Percentiles rank a stretch among this genome's conserved stretches.
These are phyloP conservation scores for Luidia sarsii DNA, from an alignment of 53 echinoderm and acorn worm genomes.

Conservation along the genomic window DNA sequence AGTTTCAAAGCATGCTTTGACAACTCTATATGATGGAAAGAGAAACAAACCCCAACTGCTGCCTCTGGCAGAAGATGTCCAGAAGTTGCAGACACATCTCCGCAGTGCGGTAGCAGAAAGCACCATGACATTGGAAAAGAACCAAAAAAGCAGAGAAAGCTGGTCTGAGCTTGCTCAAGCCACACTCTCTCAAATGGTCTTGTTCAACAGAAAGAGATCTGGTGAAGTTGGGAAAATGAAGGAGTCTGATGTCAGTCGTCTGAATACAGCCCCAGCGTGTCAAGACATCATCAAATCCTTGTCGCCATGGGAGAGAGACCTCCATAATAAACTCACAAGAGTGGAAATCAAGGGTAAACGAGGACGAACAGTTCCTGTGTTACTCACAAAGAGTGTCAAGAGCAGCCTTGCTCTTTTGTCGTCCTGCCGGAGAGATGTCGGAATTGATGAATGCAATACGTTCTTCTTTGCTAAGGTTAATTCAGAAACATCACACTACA, in stretches of 20 bases:
- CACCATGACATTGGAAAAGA: neutral
- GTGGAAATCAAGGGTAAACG: conserved; percentile 71
- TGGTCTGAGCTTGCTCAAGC: conserved; percentile 61
- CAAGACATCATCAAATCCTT: too few species aligned
- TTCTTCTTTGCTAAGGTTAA: conserved; percentile 50
- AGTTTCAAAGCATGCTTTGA: conserved; percentile 44
- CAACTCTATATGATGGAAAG: conserved; percentile 39
- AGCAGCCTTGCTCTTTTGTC: conserved; percentile 37
- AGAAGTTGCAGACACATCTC: conserved; percentile 22
- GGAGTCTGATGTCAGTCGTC: too few species aligned
- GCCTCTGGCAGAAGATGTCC: conserved; percentile 47
- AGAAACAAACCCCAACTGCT: conserved; percentile 50
- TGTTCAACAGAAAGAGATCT: conserved; percentile 67
- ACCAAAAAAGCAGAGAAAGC: neutral
- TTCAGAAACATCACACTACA: conserved; percentile 21
- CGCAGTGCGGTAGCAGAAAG: neutral
- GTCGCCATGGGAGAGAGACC: too few species aligned
- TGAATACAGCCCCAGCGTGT: conserved; percentile 8
- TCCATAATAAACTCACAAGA: conserved; percentile 44
- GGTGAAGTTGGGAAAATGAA: conserved; percentile 73
- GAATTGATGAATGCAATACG: conserved; percentile 41
- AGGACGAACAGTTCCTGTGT: conserved; percentile 63
- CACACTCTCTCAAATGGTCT: conserved; percentile 42
- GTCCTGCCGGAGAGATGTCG: conserved; percentile 49
- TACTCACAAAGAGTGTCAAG: conserved; percentile 59